phyloP scores from a whole-genome alignment of 2,113 vertebrate genomes.

The Etheostoma cragini region DNA sequence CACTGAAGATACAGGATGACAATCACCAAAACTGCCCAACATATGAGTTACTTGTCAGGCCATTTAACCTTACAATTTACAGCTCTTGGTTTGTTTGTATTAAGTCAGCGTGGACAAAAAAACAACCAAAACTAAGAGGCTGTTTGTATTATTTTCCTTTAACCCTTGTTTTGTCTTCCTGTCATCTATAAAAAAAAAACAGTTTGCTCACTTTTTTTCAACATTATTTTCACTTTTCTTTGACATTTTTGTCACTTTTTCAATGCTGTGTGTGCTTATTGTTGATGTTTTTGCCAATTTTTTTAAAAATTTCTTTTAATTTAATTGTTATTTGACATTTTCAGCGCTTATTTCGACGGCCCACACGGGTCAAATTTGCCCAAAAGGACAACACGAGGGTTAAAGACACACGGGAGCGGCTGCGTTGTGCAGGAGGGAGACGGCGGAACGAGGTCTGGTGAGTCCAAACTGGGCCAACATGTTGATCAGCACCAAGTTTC shows the following conservation, averaged over 20 bases:
- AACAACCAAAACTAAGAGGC: background rate
- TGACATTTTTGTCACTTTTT: no score
- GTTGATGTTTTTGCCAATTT: no score
- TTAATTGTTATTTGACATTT: no score
- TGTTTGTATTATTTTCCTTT: background rate
- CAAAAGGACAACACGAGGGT: no score
- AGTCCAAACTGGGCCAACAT: background rate
- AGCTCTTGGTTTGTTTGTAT: background rate
- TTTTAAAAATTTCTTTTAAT: no score
- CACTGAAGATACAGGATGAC: background rate
- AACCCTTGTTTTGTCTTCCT: no score
- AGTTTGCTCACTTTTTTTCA: no score
- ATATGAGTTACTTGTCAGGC: background rate
- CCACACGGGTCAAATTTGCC: no score
- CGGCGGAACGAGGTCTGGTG: background rate
- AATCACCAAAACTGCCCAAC: background rate
- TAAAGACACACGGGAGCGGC: background rate
- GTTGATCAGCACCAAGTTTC: constrained; percentile 34
- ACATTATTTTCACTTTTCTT: no score
- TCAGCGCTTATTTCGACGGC: no score
- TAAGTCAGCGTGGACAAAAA: background rate
- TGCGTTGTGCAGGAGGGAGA: background rate
- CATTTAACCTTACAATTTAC: background rate
- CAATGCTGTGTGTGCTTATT: no score
- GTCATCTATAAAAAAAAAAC: no score